Percentiles rank a stretch among this genome's conserved stretches.
These are phyloP conservation scores for Cettia cetti DNA, from an alignment of 2,113 vertebrate genomes.

Conservation along the genomic window DNA sequence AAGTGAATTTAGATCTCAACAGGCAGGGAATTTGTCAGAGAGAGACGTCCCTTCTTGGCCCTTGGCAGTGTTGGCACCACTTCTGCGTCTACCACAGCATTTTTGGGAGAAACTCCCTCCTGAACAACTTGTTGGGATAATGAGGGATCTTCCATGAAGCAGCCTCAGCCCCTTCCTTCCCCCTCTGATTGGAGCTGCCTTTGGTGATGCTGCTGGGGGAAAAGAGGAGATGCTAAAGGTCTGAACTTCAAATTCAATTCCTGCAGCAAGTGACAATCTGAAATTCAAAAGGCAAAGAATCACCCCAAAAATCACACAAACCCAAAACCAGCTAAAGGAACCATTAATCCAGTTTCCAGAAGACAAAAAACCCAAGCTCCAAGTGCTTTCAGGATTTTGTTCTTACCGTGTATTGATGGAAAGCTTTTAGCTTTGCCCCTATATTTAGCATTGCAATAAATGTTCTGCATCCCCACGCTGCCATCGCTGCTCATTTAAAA, in stretches of 20 bases:
- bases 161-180: not conserved
- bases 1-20: not conserved
- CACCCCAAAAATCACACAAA: not conserved
- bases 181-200: not conserved
- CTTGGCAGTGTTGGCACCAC: not conserved
- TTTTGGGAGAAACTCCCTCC: not conserved
- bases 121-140: not conserved
- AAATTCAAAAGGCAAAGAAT: not conserved
- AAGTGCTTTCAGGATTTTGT: not conserved
- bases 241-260: not conserved
- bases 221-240: not conserved
- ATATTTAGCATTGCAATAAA: constrained; percentile 10
- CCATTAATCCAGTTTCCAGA: not conserved
- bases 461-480: not conserved
- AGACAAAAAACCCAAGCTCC: not conserved
- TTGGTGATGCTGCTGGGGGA: not conserved
- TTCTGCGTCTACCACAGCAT: not conserved
- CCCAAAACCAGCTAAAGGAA: not conserved
- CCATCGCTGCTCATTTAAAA: not conserved
- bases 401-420: not conserved
- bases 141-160: not conserved
- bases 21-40: not conserved
- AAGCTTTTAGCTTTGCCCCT: not conserved
- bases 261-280: not conserved
- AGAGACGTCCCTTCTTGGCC: fast-evolving